Evolutionary conservation across 30 jellyfish, hydroid and myxozoan genomes (phyloP), one percentile per base, ranked within the genome.

Genomic region (Hydractinia echinata): DNA sequence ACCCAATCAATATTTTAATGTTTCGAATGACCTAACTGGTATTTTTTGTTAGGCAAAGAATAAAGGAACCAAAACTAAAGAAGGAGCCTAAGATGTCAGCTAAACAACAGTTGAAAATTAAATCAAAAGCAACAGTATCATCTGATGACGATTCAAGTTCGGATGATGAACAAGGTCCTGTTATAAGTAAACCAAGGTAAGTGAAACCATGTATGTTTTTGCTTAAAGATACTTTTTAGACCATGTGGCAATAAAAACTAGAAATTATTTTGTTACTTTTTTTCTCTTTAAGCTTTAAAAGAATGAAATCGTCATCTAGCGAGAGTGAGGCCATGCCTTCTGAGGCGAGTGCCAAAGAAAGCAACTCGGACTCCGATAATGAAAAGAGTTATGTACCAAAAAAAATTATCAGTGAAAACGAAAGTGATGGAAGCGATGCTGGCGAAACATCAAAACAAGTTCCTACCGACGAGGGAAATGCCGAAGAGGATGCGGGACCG

Each of bases 71-170:
- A 30, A 93, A 93, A 72, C 84, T 77, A 19, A 44, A 81, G 66
- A 89, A 86, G 87, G 90, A 78, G 39, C 97, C 91, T 50, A 77
- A 76, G 7, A 53, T 93, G 82, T 87, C 99, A 51, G 96, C 96
- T 6, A 93, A 93, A 56, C 99, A 93, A 54, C 90, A 87, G 89
- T 81, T 82, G 84, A 93, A 88, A 73, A 84, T 93, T 30, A 95
- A 87, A 52, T 93, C 99, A 30, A 93, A 93, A 70, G 96, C 96
- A 19, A 81, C 82, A 73, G 79, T 93, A 9, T 93, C 99, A 15
- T 93, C 99, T 53, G 84, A 95, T 18, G 96, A 87, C 69, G 91
- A 77, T 61, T 81, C 94, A 8, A 85, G 96, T 56, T 93, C 99
- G 4, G 99, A 86, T 53, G 95, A 86, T 13, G 96, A 93, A 13